phyloP scores from a whole-genome alignment of 2,113 vertebrate genomes.

The Semnornis frantzii region DNA sequence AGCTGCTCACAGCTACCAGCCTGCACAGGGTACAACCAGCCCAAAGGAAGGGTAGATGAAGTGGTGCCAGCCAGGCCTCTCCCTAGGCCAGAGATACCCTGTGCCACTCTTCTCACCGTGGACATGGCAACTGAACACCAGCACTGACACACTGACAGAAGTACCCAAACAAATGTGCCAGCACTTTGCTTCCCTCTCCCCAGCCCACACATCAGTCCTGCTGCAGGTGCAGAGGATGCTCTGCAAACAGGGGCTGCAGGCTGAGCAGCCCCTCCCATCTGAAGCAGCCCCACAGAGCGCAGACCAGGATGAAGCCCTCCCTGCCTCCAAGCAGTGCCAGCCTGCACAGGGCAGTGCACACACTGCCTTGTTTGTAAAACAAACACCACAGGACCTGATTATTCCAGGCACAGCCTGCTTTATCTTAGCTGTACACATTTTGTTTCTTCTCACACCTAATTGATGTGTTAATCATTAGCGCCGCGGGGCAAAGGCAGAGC shows the following conservation, averaged over 20 bases:
- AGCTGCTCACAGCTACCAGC: not conserved
- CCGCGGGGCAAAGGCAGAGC: not conserved
- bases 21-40: not conserved
- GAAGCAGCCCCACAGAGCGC: fast-evolving
- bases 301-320: not conserved
- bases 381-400: slow-evolving; percentile 64
- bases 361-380: slow-evolving; percentile 39
- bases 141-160: not conserved
- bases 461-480: slow-evolving; percentile 74
- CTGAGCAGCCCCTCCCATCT: not conserved
- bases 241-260: not conserved
- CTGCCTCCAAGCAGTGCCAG: slow-evolving; percentile 35
- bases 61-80: not conserved
- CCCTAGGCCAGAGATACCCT: not conserved
- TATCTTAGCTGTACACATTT: slow-evolving; percentile 73
- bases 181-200: not conserved
- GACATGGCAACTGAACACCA: not conserved
- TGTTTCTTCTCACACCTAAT: slow-evolving; percentile 52
- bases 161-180: fast-evolving
- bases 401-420: slow-evolving; percentile 26
- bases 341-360: slow-evolving; percentile 47
- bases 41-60: not conserved
- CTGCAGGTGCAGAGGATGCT: not conserved
- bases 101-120: not conserved
- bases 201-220: fast-evolving